phyloP scores from a whole-genome alignment of 2,888 invertebrate species.

The Bursaphelenchus okinawaensis region DNA sequence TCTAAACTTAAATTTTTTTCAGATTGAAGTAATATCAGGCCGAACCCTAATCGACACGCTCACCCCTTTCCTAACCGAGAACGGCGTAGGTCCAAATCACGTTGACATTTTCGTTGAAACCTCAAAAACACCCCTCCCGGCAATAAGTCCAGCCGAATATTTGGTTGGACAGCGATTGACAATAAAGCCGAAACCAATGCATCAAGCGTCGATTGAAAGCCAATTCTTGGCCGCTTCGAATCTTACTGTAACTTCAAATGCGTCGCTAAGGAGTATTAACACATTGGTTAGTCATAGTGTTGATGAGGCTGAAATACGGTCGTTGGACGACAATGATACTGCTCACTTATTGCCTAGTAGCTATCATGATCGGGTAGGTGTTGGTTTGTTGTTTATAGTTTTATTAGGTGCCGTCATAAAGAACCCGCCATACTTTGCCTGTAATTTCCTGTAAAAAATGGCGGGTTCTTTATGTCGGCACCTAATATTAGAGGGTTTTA shows the following conservation, averaged over 20 bases:
- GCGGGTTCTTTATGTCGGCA: too few species aligned
- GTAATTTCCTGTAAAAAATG: too few species aligned
- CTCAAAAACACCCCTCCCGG: constrained; percentile 66
- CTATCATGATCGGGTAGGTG: not conserved
- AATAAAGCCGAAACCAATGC: constrained; percentile 64
- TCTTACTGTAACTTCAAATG: not conserved
- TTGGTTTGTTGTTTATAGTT: too few species aligned
- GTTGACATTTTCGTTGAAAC: constrained; percentile 69
- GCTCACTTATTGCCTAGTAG: not conserved
- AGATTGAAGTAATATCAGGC: constrained; percentile 32
- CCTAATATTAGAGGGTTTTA: too few species aligned
- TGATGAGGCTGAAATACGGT: constrained; percentile 7
- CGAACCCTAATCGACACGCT: constrained; percentile 66
- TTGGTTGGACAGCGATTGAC: constrained; percentile 68
- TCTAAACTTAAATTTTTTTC: too few species aligned
- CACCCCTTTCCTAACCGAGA: constrained; percentile 66
- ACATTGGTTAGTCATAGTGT: not conserved
- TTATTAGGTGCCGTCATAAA: too few species aligned
- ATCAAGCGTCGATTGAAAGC: not conserved
- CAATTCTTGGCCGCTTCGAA: not conserved
- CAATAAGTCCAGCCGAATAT: constrained; percentile 66
- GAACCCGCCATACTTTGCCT: too few species aligned
- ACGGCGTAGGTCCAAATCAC: constrained; percentile 66
- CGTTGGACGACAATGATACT: not conserved
- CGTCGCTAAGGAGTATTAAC: not conserved